Evolutionary conservation across 2,113 vertebrate genomes (phyloP).

Genomic region (Psilopsiagon aurifrons): DNA sequence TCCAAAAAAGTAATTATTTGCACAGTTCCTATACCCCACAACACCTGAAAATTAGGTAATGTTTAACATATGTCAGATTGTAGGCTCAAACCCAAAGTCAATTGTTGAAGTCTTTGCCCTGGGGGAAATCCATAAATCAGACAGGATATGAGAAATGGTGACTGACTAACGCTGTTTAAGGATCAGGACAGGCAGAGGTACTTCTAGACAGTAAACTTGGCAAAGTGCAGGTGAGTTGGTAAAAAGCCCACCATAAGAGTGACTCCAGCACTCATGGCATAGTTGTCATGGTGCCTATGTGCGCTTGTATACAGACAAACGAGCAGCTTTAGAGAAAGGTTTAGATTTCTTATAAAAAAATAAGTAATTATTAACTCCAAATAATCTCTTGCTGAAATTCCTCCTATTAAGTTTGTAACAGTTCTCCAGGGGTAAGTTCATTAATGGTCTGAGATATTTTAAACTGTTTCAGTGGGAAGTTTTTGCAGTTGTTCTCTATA

Average conservation of each 20-base stretch:
- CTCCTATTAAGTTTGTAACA: background rate
- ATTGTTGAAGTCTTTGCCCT: constrained; percentile 51
- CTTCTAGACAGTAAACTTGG: background rate
- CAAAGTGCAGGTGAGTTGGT: background rate
- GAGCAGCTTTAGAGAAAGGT: background rate
- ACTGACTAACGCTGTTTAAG: background rate
- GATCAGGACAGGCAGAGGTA: background rate
- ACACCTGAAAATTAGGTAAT: constrained; percentile 67
- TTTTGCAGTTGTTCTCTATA: background rate
- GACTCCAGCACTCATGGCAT: background rate
- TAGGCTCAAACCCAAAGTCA: constrained; percentile 32
- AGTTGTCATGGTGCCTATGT: fast-evolving
- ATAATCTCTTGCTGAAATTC: background rate
- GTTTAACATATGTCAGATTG: constrained; percentile 44
- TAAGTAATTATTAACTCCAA: background rate
- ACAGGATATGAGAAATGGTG: constrained; percentile 46
- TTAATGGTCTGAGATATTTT: constrained; percentile 19
- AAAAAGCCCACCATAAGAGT: background rate
- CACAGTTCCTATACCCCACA: background rate
- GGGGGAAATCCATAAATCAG: constrained; percentile 51
- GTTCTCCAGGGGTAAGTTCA: background rate
- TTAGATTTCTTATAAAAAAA: background rate
- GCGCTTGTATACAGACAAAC: background rate
- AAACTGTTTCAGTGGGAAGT: background rate
- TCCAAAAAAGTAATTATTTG: constrained; percentile 47